A percentile compares a stretch with the other conserved stretches of the same genome.
phyloP scores from a whole-genome alignment of 2,797 vertebrate species.

The Falco biarmicus region DNA sequence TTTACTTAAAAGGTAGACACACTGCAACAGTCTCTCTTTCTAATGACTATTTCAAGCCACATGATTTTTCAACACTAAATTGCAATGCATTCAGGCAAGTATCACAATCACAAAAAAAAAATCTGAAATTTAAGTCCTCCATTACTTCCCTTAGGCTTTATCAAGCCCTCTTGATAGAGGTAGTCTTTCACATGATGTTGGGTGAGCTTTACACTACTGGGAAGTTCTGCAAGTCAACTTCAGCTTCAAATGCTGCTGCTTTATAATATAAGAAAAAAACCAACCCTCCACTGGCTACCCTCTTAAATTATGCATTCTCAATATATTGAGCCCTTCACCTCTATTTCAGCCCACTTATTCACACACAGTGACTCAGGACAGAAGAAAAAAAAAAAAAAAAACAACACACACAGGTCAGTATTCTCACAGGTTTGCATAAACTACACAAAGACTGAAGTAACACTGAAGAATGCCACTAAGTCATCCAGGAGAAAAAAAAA shows the following conservation, averaged over 20 bases:
- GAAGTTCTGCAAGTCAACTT: not conserved
- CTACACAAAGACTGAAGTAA: not conserved
- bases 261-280: not conserved
- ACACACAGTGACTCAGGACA: fast-evolving
- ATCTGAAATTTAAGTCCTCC: not conserved
- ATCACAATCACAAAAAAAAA: not conserved
- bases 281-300: fast-evolving
- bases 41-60: not conserved
- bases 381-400: not conserved
- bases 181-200: fast-evolving
- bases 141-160: not conserved
- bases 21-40: not conserved
- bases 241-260: not conserved
- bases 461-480: not conserved
- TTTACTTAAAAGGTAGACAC: not conserved
- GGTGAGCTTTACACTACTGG: not conserved
- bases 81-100: not conserved
- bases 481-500: not conserved
- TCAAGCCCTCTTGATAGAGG: not conserved
- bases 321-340: not conserved
- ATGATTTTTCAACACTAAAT: not conserved
- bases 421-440: not conserved
- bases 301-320: not conserved
- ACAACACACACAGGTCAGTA: not conserved
- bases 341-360: not conserved